phyloP scores from a whole-genome alignment of 1,140 invertebrate species.

The Lerema accius region DNA sequence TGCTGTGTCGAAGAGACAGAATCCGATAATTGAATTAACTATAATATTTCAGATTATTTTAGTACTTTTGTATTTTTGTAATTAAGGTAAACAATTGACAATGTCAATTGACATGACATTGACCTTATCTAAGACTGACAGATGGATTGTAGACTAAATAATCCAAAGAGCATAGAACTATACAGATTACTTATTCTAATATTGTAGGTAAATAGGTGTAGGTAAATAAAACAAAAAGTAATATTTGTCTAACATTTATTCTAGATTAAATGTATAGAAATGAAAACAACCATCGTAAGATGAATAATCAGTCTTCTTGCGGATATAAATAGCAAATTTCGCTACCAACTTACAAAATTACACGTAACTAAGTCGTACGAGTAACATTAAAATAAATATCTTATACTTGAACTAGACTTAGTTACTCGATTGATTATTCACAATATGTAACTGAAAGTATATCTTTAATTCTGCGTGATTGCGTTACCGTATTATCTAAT shows the following conservation, averaged over 20 bases:
- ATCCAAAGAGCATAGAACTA: too few species aligned
- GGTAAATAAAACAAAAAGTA: conserved; percentile 40
- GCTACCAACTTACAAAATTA: conserved; percentile 43
- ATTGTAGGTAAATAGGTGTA: too few species aligned
- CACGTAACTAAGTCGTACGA: conserved; percentile 36
- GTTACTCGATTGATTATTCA: conserved; percentile 22
- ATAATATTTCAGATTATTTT: too few species aligned
- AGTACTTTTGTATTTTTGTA: too few species aligned
- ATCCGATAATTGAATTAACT: too few species aligned
- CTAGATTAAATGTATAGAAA: conserved; percentile 64
- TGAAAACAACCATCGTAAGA: conserved; percentile 60
- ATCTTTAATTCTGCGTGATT: background rate
- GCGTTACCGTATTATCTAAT: background rate
- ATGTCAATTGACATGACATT: too few species aligned
- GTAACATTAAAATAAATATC: conserved; percentile 23
- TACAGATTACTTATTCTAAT: too few species aligned
- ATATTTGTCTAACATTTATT: conserved; percentile 64
- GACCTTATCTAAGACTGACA: too few species aligned
- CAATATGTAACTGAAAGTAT: conserved; percentile 3
- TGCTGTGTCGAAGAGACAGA: too few species aligned
- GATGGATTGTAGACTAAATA: too few species aligned
- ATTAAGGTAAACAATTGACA: too few species aligned
- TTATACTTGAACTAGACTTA: conserved; percentile 17
- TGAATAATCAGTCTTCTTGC: conserved; percentile 76
- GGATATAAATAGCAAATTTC: conserved; percentile 60